Evolutionary conservation across 2,888 invertebrate species (phyloP), one percentile per base, ranked within the genome.

Genomic region (Sycophila texana): DNA sequence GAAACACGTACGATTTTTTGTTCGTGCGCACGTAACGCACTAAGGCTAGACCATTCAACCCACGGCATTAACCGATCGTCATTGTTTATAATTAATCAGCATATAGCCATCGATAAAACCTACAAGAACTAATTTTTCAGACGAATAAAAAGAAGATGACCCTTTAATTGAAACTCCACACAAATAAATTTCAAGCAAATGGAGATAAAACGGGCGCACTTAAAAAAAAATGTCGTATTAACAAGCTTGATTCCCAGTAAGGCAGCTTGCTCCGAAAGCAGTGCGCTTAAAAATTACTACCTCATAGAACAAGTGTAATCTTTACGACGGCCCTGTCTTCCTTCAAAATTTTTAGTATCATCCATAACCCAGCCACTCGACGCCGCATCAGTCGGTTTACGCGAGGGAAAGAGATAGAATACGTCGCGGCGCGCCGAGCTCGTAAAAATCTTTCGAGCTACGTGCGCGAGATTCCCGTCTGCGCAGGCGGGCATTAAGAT

Each of bases 391-490:
- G 39, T 39, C 39, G 26, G 39, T 39, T 39, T 39, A 10, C 10
- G 10, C 7, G 39, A 39, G 39, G 1, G 10, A 39, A 39, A 26
- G 26, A 26, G 26, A 26, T 26, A 3, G 26, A 26, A 26, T 26
- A 26, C 26, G 26, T 26, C 74, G n/a, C 7, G 65, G 55, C 51
- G 66, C 49, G 67, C 74, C 20, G 39, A 22, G 51, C 26, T 63
- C 72, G 61, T 72, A 72, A 63, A 72, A 61, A 72, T 47, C n/a
- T 74, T 74, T 67, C 67, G 22, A 58, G 49, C 18, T 61, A 75
- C 68, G 74, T 67, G 74, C 60, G 4, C 53, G 53, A 53, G 53
- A 53, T 53, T 53, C 53, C 53, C 53, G 16, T 16, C 53, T 53
- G 16, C n/a, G n/a, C 16, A 5, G n/a, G 30, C 16, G n/a, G n/a